phyloP scores from a whole-genome alignment of 2,797 vertebrate genomes.

The Esox masquinongy region DNA sequence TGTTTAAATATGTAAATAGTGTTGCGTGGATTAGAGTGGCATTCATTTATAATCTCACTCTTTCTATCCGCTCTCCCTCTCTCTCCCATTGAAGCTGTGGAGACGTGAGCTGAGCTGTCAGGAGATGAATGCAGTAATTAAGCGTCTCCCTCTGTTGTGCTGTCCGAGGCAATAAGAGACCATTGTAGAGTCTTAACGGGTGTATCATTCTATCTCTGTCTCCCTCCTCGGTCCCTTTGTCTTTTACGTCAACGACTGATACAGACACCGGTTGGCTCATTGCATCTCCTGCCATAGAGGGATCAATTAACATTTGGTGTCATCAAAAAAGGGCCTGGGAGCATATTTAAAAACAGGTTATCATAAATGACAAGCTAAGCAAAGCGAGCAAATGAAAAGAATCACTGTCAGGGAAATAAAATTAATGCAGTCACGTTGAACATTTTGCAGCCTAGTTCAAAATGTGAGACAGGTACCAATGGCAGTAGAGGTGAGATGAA shows the following conservation, averaged over 20 bases:
- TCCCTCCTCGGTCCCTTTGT: conserved; percentile 25
- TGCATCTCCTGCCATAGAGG: conserved; percentile 5
- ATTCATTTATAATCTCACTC: background rate
- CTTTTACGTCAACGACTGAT: background rate
- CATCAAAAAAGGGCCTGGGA: background rate
- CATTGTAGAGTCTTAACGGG: conserved; percentile 41
- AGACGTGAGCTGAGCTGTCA: conserved; percentile 29
- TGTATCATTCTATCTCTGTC: conserved; percentile 43
- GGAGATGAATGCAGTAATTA: conserved; percentile 56
- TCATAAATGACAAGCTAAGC: conserved; percentile 7
- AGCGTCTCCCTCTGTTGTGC: conserved; percentile 29
- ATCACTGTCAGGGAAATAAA: background rate
- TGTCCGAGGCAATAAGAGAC: conserved; percentile 41
- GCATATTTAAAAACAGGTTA: background rate
- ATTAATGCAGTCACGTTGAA: background rate
- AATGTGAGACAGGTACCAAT: conserved; percentile 11
- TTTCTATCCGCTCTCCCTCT: background rate
- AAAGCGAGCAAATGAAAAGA: background rate
- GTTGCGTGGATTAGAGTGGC: background rate
- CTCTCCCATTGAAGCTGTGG: conserved; percentile 12
- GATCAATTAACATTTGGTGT: background rate
- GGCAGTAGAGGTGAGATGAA: conserved; percentile 50
- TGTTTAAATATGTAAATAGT: conserved; percentile 1
- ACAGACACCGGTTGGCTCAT: background rate
- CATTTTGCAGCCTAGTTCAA: conserved; percentile 36